Conservation (phyloP, 2,888 invertebrate genomes). For the Drosophila peninsularis region DNA sequence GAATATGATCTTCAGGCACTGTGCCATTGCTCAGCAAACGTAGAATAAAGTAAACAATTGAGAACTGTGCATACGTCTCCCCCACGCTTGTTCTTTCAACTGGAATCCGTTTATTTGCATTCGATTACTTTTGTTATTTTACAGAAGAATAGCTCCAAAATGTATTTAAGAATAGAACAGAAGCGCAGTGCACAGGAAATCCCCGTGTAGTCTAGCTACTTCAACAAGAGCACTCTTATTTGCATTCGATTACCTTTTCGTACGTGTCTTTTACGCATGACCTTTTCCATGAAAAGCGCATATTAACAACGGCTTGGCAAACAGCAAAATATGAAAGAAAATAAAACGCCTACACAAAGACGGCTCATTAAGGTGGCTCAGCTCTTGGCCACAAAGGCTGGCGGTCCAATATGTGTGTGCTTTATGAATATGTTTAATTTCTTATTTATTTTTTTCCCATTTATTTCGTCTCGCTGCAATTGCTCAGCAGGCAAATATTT, state of each 20-base stretch:
- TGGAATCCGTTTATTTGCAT: background rate
- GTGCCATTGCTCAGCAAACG: background rate
- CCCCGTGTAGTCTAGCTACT: background rate
- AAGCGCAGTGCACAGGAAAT: background rate
- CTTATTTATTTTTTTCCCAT: slow-evolving; percentile 24
- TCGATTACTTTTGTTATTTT: background rate
- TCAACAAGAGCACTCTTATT: background rate
- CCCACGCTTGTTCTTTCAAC: background rate
- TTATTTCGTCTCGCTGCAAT: slow-evolving; percentile 43
- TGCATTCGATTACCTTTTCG: slow-evolving; percentile 3
- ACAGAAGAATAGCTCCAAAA: background rate
- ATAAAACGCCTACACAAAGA: slow-evolving; percentile 30
- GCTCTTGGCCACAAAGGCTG: slow-evolving; percentile 28
- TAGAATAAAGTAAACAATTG: background rate
- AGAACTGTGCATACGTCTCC: background rate
- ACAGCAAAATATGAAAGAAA: slow-evolving; percentile 3
- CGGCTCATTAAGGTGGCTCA: slow-evolving; percentile 38
- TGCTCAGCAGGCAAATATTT: slow-evolving; percentile 71
- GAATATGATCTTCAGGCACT: background rate
- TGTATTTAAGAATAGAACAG: background rate
- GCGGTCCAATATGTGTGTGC: slow-evolving; percentile 19
- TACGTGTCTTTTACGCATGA: slow-evolving; percentile 19
- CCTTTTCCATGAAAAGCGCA: slow-evolving; percentile 36
- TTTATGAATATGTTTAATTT: slow-evolving; percentile 29
- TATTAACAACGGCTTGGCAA: slow-evolving; percentile 36